Evolutionary conservation across 2,888 invertebrate genomes (phyloP).

Genomic region (Meganola albula): DNA sequence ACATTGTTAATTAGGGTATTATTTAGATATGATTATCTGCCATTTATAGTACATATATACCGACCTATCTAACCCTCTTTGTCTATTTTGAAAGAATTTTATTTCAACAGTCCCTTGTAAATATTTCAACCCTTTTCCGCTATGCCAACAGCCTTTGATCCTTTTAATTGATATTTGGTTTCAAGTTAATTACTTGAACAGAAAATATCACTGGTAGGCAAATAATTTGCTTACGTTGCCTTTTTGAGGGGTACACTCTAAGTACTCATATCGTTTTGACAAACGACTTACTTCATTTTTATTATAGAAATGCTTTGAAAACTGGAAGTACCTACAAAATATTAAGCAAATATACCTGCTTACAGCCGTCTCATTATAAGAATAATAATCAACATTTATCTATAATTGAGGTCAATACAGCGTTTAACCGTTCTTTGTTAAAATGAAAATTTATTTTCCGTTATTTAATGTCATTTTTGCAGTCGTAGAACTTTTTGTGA

Average conservation of each 20-base stretch:
- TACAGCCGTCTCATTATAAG: too few species aligned
- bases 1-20: conserved; percentile 19
- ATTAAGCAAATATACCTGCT: too few species aligned
- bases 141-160: conserved; percentile 45
- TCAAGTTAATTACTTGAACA: conserved; percentile 31
- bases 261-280: too few species aligned
- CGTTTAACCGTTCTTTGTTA: too few species aligned
- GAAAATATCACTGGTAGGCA: conserved; percentile 8
- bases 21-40: conserved; percentile 20
- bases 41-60: too few species aligned
- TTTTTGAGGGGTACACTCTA: too few species aligned
- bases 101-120: conserved; percentile 35
- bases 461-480: conserved; percentile 39
- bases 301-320: too few species aligned
- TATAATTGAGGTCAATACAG: too few species aligned
- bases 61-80: conserved; percentile 33
- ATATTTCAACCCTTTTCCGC: conserved; percentile 41
- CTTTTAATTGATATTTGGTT: conserved; percentile 47
- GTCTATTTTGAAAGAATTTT: conserved; percentile 33
- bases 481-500: conserved; percentile 39
- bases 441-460: conserved; percentile 43
- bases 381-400: too few species aligned
- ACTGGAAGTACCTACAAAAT: too few species aligned
- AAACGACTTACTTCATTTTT: too few species aligned
- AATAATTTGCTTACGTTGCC: too few species aligned